Conservation (phyloP, 2,888 invertebrate species). For the Leucania comma region DNA sequence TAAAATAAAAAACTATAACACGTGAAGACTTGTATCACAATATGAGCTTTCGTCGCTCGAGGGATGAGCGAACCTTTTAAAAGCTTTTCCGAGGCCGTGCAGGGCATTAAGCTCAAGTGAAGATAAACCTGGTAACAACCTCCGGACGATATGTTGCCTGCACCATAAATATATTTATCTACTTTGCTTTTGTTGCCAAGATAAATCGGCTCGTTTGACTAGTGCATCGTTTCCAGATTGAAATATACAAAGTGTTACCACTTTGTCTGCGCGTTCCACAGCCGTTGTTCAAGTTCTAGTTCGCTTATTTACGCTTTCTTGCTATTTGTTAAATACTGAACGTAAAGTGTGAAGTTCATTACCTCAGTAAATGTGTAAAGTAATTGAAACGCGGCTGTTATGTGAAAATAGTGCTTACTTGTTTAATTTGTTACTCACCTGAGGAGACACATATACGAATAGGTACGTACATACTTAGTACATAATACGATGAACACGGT, state of each 20-base stretch:
- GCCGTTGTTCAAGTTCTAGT: constrained; percentile 61
- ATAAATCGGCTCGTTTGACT: constrained; percentile 84
- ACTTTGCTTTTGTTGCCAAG: constrained; percentile 85
- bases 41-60: constrained; percentile 79
- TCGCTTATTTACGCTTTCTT: constrained; percentile 61
- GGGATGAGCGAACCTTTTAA: constrained; percentile 84
- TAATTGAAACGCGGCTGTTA: constrained; percentile 51
- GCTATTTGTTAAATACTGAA: constrained; percentile 61
- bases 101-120: constrained; percentile 82
- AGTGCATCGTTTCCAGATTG: constrained; percentile 79
- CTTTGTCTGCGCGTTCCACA: constrained; percentile 72
- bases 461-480: neutral
- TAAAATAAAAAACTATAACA: constrained; percentile 67
- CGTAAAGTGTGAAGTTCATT: constrained; percentile 61
- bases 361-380: constrained; percentile 52
- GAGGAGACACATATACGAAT: neutral
- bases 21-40: constrained; percentile 69
- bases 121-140: constrained; percentile 85
- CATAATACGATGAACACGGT: constrained; percentile 19
- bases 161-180: constrained; percentile 86
- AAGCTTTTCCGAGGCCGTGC: constrained; percentile 83
- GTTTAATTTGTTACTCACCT: constrained; percentile 42
- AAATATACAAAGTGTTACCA: constrained; percentile 78
- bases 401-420: constrained; percentile 46
- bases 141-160: constrained; percentile 79